Percentiles rank a stretch among this genome's conserved stretches.
phyloP scores from a whole-genome alignment of 1,140 invertebrate species.

The Euborellia annulipes region DNA sequence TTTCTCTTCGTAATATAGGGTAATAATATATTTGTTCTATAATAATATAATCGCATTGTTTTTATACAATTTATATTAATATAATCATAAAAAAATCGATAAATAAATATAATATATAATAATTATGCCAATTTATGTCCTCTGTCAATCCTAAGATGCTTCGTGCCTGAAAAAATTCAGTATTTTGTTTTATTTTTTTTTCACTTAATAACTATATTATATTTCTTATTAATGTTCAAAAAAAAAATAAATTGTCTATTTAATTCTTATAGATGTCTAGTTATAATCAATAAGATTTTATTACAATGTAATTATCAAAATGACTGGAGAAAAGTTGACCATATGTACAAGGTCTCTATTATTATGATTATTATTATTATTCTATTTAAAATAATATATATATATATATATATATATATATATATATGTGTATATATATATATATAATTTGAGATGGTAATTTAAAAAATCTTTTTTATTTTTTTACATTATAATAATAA shows the following conservation, averaged over 20 bases:
- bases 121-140: slow-evolving; percentile 10
- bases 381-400: too few relatives aligned
- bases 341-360: too few relatives aligned
- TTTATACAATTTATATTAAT: too few relatives aligned
- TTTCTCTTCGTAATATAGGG: too few relatives aligned
- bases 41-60: too few relatives aligned
- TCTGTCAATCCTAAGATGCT: slow-evolving; percentile 11
- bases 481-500: too few relatives aligned
- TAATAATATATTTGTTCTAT: too few relatives aligned
- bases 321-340: slow-evolving; percentile 1
- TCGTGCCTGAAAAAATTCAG: slow-evolving; percentile 16
- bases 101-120: slow-evolving; percentile 15
- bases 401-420: too few relatives aligned
- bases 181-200: slow-evolving; percentile 22
- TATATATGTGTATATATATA: slow-evolving; percentile 4
- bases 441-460: slow-evolving; percentile 6
- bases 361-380: too few relatives aligned
- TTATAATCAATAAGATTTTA: slow-evolving; percentile 6
- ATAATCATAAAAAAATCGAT: slow-evolving; percentile 13
- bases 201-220: too few relatives aligned
- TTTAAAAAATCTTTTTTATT: slow-evolving; percentile 15
- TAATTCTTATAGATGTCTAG: slow-evolving; percentile 15
- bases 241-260: slow-evolving; percentile 16
- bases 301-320: slow-evolving; percentile 8
- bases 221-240: slow-evolving; percentile 20